Conservation (phyloP, 1,140 invertebrate species). For the Bradysia coprophila region DNA sequence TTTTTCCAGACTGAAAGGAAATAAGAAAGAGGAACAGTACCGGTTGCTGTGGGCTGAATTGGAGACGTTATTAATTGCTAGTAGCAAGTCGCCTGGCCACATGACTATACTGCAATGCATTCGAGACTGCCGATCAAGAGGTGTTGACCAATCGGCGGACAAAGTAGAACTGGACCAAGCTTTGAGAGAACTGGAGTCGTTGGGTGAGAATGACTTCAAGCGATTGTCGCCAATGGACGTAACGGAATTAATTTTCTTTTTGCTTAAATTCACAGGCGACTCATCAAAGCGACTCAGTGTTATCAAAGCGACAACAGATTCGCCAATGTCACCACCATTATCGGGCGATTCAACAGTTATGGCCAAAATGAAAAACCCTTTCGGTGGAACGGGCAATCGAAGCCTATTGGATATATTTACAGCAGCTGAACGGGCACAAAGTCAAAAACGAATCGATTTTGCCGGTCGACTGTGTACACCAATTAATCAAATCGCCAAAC, state of each 20-base stretch:
- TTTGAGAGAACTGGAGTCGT: constrained; percentile 33
- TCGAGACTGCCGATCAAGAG: constrained; percentile 51
- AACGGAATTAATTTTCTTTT: neutral
- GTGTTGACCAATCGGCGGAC: constrained; percentile 23
- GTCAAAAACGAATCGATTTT: constrained; percentile 52
- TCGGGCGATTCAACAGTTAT: constrained; percentile 5
- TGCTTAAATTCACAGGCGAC: constrained; percentile 3
- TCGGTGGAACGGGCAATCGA: constrained; percentile 1
- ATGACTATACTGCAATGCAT: constrained; percentile 65
- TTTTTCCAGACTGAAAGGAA: constrained; percentile 25
- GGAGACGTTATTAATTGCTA: constrained; percentile 62
- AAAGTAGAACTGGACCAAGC: constrained; percentile 43
- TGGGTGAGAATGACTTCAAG: constrained; percentile 1
- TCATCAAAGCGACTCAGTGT: constrained; percentile 33
- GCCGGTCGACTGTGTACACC: constrained; percentile 53
- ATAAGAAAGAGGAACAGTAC: constrained; percentile 74
- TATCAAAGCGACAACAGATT: constrained; percentile 61
- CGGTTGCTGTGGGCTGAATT: constrained; percentile 75
- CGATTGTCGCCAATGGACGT: neutral
- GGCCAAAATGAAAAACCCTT: neutral
- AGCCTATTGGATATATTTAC: constrained; percentile 46
- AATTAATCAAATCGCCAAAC: constrained; percentile 38
- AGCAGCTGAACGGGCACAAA: constrained; percentile 29
- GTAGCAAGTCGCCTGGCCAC: constrained; percentile 49
- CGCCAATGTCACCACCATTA: constrained; percentile 56